Evolutionary conservation across 2,888 invertebrate genomes (phyloP), one percentile per base, ranked within the genome.

Genomic region (Spilosoma lubricipeda): DNA sequence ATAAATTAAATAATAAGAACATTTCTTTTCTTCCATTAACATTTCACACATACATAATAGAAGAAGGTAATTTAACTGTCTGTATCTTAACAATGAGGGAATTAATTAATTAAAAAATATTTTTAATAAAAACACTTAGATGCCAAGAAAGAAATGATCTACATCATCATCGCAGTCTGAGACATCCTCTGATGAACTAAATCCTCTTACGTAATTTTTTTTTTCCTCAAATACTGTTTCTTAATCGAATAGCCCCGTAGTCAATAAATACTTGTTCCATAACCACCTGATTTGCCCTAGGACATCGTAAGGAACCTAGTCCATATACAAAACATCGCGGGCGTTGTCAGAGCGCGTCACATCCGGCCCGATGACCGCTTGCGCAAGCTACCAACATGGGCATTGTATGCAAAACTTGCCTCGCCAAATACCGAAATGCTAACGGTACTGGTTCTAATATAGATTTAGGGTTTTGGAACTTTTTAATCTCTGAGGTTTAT

Each of bases 371-470:
- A 85, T 91, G 92, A 90, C 91, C 93, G 89, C 88, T 56, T 94
- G 93, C 94, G 93, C 94, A 94, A 94, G 89, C 86, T 88, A 87
- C 89, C 91, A 89, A 89, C 90, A 94, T 92, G 93, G 93, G 91
- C 93, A 95, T 95, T 95, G 95, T 95, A 95, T 95, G 95, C 94
- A 93, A 95, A 95, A 91, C 90, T 87, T 84, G 87, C 83, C 85
- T 88, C 87, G 90, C 92, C 93, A 91, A 94, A 94, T 92, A 91
- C 92, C 91, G 88, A 90, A 72, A 83, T 82, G 78, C 79, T 91
- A 91, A 90, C 91, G 89, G 91, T 88, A 90, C 77, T 82, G 68
- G 75, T 78, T 78, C 80, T 84, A 85, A 80, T 82, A 81, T 70
- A 77, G 75, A 78, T 79, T 79, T 74, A 76, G 75, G 72, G 59